phyloP scores from a whole-genome alignment of 2,113 vertebrate species.

The Siniperca chuatsi region DNA sequence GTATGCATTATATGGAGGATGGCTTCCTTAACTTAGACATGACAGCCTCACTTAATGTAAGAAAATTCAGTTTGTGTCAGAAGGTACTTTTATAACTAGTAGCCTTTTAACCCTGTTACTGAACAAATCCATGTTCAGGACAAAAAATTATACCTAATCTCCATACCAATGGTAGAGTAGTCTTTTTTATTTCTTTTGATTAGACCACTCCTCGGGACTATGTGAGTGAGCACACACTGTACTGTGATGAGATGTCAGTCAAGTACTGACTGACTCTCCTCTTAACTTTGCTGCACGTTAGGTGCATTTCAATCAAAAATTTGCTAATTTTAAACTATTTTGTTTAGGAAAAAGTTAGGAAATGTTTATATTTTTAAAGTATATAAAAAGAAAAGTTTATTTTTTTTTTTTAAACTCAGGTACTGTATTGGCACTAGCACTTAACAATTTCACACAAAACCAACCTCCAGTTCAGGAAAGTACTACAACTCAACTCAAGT shows the following conservation, averaged over 20 bases:
- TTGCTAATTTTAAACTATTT: neutral
- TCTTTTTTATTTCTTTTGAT: neutral
- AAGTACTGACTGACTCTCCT: neutral
- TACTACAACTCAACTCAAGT: neutral
- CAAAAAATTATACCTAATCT: neutral
- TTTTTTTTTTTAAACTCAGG: neutral
- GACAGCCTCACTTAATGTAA: neutral
- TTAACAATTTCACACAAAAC: neutral
- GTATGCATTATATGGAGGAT: neutral
- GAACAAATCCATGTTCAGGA: neutral
- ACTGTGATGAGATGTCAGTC: neutral
- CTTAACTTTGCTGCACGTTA: neutral
- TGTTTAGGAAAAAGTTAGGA: neutral
- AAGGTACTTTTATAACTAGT: neutral
- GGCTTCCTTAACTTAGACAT: neutral
- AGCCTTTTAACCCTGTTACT: neutral
- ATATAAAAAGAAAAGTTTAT: neutral
- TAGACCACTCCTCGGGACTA: neutral
- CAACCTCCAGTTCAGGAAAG: neutral
- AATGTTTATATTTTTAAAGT: too few species aligned
- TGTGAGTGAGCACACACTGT: neutral
- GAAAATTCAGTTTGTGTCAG: neutral
- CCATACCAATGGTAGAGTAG: neutral
- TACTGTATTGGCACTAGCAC: neutral
- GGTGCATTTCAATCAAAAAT: neutral